A percentile compares a stretch with the other conserved stretches of the same genome.
These are phyloP conservation scores for Panthera tigris DNA, from an alignment of 2,113 vertebrate genomes.

Conservation along the genomic window DNA sequence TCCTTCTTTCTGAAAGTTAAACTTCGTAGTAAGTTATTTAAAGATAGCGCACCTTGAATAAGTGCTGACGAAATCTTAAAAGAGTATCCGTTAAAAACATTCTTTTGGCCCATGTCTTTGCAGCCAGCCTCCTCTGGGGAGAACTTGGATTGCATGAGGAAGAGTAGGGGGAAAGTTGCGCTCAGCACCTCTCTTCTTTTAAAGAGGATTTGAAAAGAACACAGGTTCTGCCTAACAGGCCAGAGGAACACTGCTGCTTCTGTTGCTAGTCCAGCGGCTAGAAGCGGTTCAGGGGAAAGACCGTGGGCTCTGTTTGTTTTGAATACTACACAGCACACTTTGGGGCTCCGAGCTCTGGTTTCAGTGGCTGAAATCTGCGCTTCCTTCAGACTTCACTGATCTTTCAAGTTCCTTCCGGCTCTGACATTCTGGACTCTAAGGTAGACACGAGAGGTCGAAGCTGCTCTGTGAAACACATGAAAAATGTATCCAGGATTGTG, in stretches of 20 bases:
- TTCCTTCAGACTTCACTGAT: not conserved
- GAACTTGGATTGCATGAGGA: not conserved
- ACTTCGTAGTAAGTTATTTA: constrained; percentile 55
- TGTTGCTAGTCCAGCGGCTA: not conserved
- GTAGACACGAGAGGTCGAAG: not conserved
- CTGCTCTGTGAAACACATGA: not conserved
- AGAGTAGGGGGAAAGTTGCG: not conserved
- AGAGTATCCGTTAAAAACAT: not conserved
- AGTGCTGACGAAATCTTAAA: not conserved
- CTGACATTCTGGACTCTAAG: not conserved
- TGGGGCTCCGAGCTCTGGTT: not conserved
- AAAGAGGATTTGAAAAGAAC: not conserved
- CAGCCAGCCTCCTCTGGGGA: not conserved
- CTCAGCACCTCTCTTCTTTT: not conserved
- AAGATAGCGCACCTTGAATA: not conserved
- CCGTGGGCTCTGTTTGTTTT: constrained; percentile 21
- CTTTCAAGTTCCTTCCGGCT: not conserved
- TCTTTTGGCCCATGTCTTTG: not conserved
- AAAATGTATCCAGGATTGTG: not conserved
- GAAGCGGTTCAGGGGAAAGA: not conserved
- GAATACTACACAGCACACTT: not conserved
- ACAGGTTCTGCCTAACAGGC: not conserved
- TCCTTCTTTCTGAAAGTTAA: constrained; percentile 59
- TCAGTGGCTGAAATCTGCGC: not conserved
- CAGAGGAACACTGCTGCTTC: not conserved